Percentiles rank a stretch among this genome's conserved stretches.
These are phyloP conservation scores for Tapirus indicus DNA, from an alignment of 2,797 vertebrate species.

Conservation along the genomic window DNA sequence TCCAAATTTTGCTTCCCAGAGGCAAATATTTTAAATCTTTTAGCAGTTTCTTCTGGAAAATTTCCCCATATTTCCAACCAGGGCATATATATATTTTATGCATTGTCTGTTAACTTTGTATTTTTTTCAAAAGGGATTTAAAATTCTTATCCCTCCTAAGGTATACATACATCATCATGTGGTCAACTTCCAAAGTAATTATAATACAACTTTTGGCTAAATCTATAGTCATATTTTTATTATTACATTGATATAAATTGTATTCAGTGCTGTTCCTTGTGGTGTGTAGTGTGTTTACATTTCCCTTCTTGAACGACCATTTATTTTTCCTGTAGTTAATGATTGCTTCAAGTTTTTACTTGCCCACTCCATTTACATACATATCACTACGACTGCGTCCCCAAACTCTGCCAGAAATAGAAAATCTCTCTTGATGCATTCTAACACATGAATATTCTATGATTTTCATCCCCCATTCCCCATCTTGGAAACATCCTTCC, in stretches of 20 bases:
- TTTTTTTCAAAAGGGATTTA: conserved; percentile 7
- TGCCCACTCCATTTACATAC: background rate
- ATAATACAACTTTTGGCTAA: background rate
- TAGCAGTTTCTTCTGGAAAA: background rate
- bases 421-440: background rate
- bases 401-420: background rate
- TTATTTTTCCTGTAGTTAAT: conserved; percentile 3
- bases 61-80: background rate
- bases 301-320: background rate
- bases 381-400: background rate
- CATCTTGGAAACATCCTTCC: background rate
- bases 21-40: conserved; percentile 46
- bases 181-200: conserved; percentile 38
- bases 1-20: background rate
- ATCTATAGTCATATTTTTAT: background rate
- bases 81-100: background rate
- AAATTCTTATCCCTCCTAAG: background rate
- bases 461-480: background rate
- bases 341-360: background rate
- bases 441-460: background rate
- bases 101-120: background rate
- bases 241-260: background rate
- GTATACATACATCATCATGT: background rate
- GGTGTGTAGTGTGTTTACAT: background rate
- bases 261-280: background rate